Conservation (phyloP, 2,797 vertebrate genomes). For the Pseudopleuronectes americanus region DNA sequence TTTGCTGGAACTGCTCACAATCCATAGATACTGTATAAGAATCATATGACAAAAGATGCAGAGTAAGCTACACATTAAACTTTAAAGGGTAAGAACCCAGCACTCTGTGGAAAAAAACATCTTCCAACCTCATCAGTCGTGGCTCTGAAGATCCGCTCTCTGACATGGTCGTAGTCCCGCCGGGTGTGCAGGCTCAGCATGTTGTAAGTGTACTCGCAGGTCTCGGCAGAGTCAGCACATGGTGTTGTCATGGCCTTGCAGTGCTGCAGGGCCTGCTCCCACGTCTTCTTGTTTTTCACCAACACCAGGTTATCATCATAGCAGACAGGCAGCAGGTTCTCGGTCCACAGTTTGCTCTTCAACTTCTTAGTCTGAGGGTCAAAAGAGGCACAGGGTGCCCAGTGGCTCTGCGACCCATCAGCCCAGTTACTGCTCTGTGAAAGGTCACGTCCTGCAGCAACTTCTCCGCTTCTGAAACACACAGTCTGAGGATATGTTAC, state of each 20-base stretch:
- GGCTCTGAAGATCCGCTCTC: slow-evolving; percentile 25
- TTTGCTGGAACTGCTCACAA: too few species aligned
- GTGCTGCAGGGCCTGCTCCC: slow-evolving; percentile 52
- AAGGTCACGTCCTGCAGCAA: background rate
- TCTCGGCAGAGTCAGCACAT: fast-evolving
- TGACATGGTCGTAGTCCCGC: slow-evolving; percentile 16
- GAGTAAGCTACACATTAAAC: too few species aligned
- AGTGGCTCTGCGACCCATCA: background rate
- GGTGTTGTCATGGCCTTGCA: slow-evolving; percentile 13
- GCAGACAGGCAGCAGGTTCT: fast-evolving
- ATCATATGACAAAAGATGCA: too few species aligned
- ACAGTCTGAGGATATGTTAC: slow-evolving; percentile 3
- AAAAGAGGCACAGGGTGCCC: slow-evolving; percentile 17
- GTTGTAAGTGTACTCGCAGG: background rate
- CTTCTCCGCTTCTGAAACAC: slow-evolving; percentile 39
- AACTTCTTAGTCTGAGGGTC: fast-evolving
- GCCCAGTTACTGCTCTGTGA: background rate
- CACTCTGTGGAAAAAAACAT: background rate
- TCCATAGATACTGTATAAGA: too few species aligned
- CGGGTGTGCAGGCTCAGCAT: slow-evolving; percentile 27
- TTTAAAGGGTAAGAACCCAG: too few species aligned
- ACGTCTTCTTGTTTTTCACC: slow-evolving; percentile 58
- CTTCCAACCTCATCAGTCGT: slow-evolving; percentile 56
- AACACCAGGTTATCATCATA: slow-evolving; percentile 39
- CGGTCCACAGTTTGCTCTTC: fast-evolving